A percentile compares a stretch with the other conserved stretches of the same genome.
These are phyloP conservation scores for Drosophila serrata DNA, from an alignment of 1,140 invertebrate genomes.

Conservation along the genomic window DNA sequence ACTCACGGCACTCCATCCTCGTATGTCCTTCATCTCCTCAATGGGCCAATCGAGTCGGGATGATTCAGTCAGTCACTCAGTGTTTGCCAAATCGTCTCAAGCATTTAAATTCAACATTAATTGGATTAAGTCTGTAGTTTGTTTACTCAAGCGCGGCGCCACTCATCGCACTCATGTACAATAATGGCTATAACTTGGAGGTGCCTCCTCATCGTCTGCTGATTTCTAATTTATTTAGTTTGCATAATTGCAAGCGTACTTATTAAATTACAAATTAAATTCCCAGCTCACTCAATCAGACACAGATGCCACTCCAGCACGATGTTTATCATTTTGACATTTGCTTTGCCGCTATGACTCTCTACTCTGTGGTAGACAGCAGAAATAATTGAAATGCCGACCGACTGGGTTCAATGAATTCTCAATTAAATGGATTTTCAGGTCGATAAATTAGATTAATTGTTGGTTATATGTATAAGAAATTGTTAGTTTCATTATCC, in stretches of 20 bases:
- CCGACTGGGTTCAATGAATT: constrained; percentile 17
- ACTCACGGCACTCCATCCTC: not conserved
- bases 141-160: constrained; percentile 40
- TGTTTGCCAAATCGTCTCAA: constrained; percentile 62
- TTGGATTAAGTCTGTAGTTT: constrained; percentile 76
- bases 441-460: constrained; percentile 13
- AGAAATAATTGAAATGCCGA: constrained; percentile 33
- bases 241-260: constrained; percentile 56
- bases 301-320: not conserved
- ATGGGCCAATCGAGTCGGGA: constrained; percentile 39
- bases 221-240: constrained; percentile 62
- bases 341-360: not conserved
- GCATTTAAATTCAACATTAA: constrained; percentile 79
- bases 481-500: not conserved
- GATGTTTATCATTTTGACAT: constrained; percentile 34
- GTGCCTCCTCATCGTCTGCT: not conserved
- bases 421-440: constrained; percentile 31
- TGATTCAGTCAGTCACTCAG: constrained; percentile 19
- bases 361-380: constrained; percentile 12
- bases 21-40: not conserved
- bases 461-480: not conserved
- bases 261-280: constrained; percentile 60
- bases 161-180: constrained; percentile 37
- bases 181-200: constrained; percentile 14
- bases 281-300: not conserved